Percentiles rank a stretch among this genome's conserved stretches.
phyloP scores from a whole-genome alignment of 2,888 invertebrate genomes.

The Hybos culiciformis region DNA sequence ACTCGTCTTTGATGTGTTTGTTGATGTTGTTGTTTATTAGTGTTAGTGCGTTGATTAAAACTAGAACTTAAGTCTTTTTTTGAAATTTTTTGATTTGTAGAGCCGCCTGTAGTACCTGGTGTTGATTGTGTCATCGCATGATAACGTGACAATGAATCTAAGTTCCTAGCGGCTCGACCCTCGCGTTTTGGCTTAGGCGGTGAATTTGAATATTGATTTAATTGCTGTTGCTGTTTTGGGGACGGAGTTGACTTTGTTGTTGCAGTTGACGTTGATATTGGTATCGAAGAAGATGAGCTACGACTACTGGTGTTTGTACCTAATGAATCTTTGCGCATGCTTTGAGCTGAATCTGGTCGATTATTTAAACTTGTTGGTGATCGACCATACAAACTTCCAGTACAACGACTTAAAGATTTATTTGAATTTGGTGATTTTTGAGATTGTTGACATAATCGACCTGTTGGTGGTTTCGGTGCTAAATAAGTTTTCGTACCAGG shows the following conservation, averaged over 20 bases:
- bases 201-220: constrained; percentile 19
- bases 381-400: constrained; percentile 29
- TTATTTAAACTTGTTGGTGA: constrained; percentile 29
- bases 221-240: constrained; percentile 14
- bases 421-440: constrained; percentile 24
- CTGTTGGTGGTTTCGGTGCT: constrained; percentile 48
- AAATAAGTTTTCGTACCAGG: constrained; percentile 43
- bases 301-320: constrained; percentile 26
- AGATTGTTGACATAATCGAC: constrained; percentile 22
- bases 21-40: constrained; percentile 12
- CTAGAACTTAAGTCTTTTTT: constrained; percentile 17
- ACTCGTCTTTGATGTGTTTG: constrained; percentile 22
- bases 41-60: constrained; percentile 11
- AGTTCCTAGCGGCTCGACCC: constrained; percentile 38
- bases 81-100: constrained; percentile 7
- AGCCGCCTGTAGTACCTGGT: constrained; percentile 1
- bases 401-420: constrained; percentile 33
- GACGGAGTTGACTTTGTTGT: constrained; percentile 16
- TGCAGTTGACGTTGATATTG: constrained; percentile 24
- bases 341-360: constrained; percentile 42
- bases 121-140: constrained; percentile 18
- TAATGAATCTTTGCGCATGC: constrained; percentile 30
- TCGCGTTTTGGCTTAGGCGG: constrained; percentile 37
- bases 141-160: constrained; percentile 38
- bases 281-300: constrained; percentile 33